phyloP scores from a whole-genome alignment of 2,113 vertebrate species.

The Otis tarda region DNA sequence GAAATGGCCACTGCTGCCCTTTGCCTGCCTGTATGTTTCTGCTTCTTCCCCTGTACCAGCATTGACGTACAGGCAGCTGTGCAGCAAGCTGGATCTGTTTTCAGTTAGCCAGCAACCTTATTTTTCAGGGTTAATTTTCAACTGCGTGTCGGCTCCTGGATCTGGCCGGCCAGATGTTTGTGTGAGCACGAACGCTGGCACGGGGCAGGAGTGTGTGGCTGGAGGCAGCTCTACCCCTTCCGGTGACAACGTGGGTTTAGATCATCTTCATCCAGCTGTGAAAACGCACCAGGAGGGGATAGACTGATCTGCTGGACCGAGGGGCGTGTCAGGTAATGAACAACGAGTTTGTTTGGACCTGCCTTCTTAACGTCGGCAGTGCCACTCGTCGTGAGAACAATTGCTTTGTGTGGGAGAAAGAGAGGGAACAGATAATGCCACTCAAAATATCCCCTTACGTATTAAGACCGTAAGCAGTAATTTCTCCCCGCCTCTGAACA shows the following conservation, averaged over 20 bases:
- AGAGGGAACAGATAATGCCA: background rate
- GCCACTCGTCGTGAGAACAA: accelerated
- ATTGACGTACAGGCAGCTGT: background rate
- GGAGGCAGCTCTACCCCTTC: background rate
- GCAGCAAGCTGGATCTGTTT: background rate
- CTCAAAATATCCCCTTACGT: background rate
- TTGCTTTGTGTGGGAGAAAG: background rate
- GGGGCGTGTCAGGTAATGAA: background rate
- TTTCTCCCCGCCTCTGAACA: background rate
- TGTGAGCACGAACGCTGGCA: background rate
- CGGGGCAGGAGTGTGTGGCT: background rate
- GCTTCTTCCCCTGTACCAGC: background rate
- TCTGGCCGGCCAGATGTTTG: background rate
- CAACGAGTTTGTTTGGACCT: background rate
- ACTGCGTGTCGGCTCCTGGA: background rate
- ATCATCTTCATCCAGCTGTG: background rate
- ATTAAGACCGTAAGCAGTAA: background rate
- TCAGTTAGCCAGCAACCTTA: background rate
- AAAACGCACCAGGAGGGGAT: background rate
- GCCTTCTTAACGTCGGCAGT: background rate
- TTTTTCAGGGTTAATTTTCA: background rate
- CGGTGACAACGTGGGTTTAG: background rate
- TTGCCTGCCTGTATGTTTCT: background rate
- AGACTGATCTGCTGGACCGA: background rate
- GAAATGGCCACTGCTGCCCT: background rate